phyloP scores from a whole-genome alignment of 2,888 invertebrate genomes.

The Phengaris alcon region DNA sequence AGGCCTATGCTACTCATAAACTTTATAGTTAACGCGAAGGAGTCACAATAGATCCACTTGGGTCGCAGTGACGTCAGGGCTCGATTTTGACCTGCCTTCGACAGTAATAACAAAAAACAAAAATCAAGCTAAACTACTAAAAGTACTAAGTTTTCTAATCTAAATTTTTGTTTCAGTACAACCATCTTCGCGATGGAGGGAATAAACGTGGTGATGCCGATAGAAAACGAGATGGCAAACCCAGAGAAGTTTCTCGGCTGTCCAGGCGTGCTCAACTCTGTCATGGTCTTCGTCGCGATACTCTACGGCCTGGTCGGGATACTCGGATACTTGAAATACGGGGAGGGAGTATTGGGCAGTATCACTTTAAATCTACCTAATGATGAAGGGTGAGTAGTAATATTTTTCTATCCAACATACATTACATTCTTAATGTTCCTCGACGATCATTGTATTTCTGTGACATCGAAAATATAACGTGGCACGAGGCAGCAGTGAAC shows the following conservation, averaged over 20 bases:
- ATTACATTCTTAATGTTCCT: too few relatives aligned
- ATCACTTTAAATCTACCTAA: slow-evolving; percentile 90
- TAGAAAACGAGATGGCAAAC: slow-evolving; percentile 93
- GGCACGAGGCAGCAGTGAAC: too few relatives aligned
- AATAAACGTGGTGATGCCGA: slow-evolving; percentile 94
- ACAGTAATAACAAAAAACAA: too few relatives aligned
- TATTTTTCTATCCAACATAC: too few relatives aligned
- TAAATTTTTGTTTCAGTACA: slow-evolving; percentile 77
- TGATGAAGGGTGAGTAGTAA: slow-evolving; percentile 80
- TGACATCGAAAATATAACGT: too few relatives aligned
- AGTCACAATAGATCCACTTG: too few relatives aligned
- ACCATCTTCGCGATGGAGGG: slow-evolving; percentile 99
- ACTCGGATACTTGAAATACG: slow-evolving; percentile 92
- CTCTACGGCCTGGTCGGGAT: slow-evolving; percentile 91
- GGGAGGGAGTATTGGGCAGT: slow-evolving; percentile 83
- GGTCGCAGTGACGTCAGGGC: too few relatives aligned
- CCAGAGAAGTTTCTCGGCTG: slow-evolving; percentile 88
- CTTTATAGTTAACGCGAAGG: too few relatives aligned
- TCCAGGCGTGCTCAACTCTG: slow-evolving; percentile 90
- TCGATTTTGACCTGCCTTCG: too few relatives aligned
- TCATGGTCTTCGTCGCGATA: slow-evolving; percentile 88
- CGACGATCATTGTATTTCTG: too few relatives aligned
- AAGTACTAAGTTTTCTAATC: neutral
- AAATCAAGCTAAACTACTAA: too few relatives aligned
- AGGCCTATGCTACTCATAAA: too few relatives aligned